Percentiles rank a stretch among this genome's conserved stretches.
phyloP scores from a whole-genome alignment of 2,888 invertebrate genomes.

The Macrophya annulata region DNA sequence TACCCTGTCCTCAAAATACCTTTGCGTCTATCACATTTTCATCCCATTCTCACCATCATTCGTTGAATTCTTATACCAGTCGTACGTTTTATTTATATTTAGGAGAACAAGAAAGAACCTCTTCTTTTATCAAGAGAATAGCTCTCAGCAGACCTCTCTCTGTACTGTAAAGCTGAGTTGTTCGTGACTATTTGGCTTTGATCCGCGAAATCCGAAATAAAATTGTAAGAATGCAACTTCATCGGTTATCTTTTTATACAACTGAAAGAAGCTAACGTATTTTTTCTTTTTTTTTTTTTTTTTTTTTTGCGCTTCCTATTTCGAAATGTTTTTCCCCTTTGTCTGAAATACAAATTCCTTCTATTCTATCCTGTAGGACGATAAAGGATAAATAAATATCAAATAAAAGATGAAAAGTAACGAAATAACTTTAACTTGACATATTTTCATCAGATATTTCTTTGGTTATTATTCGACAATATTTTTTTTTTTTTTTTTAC shows the following conservation, averaged over 20 bases:
- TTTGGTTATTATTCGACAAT: too few species aligned
- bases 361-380: too few species aligned
- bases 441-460: too few species aligned
- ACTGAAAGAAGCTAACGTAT: neutral
- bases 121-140: too few species aligned
- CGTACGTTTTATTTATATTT: slow-evolving; percentile 29
- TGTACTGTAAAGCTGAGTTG: neutral
- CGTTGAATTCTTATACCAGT: slow-evolving; percentile 21
- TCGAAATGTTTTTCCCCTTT: too few species aligned
- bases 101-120: neutral
- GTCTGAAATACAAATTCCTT: too few species aligned
- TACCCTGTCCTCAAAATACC: neutral
- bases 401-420: too few species aligned
- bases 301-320: neutral
- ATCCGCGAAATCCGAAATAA: neutral
- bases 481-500: too few species aligned
- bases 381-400: too few species aligned
- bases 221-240: neutral
- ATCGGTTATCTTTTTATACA: neutral
- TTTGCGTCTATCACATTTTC: slow-evolving; percentile 29
- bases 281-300: neutral
- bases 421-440: too few species aligned
- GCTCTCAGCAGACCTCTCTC: neutral
- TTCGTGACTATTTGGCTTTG: neutral
- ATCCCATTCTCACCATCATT: neutral